Evolutionary conservation across 2,797 vertebrate species (phyloP).

Genomic region (Heliangelus exortis): DNA sequence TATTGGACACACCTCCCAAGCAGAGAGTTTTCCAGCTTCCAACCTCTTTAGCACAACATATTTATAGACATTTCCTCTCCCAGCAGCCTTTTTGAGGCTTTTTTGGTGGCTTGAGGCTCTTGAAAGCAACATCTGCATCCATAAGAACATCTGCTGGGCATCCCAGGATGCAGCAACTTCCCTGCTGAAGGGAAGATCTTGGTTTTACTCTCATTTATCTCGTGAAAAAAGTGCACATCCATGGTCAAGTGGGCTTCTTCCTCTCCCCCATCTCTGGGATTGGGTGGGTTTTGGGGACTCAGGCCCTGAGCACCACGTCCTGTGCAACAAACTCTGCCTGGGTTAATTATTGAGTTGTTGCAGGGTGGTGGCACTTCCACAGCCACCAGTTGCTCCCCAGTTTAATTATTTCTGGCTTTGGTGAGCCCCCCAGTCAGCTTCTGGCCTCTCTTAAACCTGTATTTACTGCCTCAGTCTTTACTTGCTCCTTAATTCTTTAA

Average conservation of each 20-base stretch:
- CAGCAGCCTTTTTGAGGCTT: not conserved
- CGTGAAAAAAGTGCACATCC: not conserved
- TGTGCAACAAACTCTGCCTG: too few relatives aligned
- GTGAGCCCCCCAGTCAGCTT: too few relatives aligned
- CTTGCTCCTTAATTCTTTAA: not conserved
- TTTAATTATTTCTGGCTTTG: too few relatives aligned
- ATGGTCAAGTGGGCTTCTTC: not conserved
- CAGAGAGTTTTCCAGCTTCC: not conserved
- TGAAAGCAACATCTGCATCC: not conserved
- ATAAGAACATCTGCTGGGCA: not conserved
- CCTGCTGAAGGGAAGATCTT: not conserved
- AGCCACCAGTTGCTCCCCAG: too few relatives aligned
- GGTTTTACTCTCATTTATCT: not conserved
- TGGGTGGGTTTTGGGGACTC: not conserved
- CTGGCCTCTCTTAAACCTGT: not conserved
- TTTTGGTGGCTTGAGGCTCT: not conserved
- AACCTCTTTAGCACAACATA: not conserved
- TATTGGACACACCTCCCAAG: not conserved
- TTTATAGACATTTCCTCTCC: too few relatives aligned
- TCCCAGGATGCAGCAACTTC: not conserved
- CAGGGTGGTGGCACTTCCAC: too few relatives aligned
- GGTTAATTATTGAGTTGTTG: too few relatives aligned
- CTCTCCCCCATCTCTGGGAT: fast-evolving
- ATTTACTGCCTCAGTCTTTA: not conserved
- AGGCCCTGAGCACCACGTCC: fast-evolving